A percentile compares a stretch with the other conserved stretches of the same genome.
Conservation (phyloP, 2,888 invertebrate genomes). For the Serripes groenlandicus region DNA sequence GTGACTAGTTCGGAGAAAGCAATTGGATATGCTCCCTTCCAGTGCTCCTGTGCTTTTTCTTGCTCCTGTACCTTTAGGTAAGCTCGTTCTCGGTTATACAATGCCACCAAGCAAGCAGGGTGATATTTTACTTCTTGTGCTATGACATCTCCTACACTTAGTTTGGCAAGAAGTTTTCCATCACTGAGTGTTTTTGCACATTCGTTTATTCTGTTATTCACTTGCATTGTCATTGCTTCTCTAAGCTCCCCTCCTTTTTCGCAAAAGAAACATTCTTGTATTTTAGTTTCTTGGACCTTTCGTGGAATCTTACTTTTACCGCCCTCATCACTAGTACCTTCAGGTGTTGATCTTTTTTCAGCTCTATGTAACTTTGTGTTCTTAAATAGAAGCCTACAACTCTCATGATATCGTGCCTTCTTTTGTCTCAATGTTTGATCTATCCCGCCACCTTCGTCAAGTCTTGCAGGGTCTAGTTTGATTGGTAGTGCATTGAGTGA, state of each 20-base stretch:
- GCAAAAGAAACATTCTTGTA: constrained; percentile 53
- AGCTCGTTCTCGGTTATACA: constrained; percentile 59
- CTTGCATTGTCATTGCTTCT: constrained; percentile 62
- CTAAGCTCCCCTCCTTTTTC: constrained; percentile 50
- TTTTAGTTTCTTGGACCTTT: not conserved
- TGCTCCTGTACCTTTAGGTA: not conserved
- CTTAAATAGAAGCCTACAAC: constrained; percentile 50
- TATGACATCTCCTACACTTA: constrained; percentile 65
- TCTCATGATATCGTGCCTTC: constrained; percentile 62
- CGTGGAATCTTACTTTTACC: not conserved
- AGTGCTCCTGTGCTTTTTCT: not conserved
- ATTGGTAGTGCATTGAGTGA: constrained; percentile 45
- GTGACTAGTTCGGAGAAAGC: not conserved
- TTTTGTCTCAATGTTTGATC: constrained; percentile 58
- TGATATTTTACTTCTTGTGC: constrained; percentile 70
- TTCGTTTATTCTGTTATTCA: constrained; percentile 55
- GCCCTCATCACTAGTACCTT: not conserved
- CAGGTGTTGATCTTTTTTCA: constrained; percentile 35
- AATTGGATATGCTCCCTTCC: not conserved
- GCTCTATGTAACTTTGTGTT: constrained; percentile 58
- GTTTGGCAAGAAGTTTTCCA: constrained; percentile 56
- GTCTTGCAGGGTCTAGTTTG: constrained; percentile 43
- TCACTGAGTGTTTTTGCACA: constrained; percentile 58
- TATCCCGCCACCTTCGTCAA: constrained; percentile 64
- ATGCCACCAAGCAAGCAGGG: constrained; percentile 43